phyloP scores from a whole-genome alignment of 2,113 vertebrate species.

The Brachypteracias leptosomus region DNA sequence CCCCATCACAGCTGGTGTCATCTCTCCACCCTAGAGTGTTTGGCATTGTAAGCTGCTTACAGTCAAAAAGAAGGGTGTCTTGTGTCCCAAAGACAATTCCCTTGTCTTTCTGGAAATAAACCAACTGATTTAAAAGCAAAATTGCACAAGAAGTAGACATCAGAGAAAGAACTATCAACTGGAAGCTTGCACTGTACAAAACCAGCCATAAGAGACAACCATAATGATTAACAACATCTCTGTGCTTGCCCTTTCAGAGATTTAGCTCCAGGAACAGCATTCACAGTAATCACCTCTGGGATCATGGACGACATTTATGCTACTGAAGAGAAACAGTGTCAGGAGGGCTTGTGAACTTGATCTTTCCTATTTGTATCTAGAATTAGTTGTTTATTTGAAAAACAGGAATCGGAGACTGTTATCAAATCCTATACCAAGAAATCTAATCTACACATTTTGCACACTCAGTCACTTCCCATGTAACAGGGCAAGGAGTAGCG shows the following conservation, averaged over 20 bases:
- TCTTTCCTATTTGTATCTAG: neutral
- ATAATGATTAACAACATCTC: neutral
- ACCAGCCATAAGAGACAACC: neutral
- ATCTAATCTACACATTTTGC: neutral
- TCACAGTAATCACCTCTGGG: neutral
- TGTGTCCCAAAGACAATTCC: neutral
- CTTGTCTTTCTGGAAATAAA: constrained; percentile 3
- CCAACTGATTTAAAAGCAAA: neutral
- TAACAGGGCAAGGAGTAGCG: neutral
- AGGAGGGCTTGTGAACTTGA: neutral
- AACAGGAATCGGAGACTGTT: neutral
- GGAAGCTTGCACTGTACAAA: neutral
- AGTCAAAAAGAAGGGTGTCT: neutral
- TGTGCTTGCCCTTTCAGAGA: neutral
- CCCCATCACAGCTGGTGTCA: neutral
- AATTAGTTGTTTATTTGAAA: neutral
- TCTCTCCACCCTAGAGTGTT: neutral
- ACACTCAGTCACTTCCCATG: neutral
- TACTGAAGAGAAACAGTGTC: neutral
- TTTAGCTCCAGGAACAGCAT: neutral
- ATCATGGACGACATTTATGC: neutral
- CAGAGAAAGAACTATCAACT: neutral
- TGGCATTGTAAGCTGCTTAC: neutral
- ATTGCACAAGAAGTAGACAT: neutral
- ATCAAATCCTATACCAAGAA: neutral